Base-by-base conservation (phyloP, 2,888 invertebrate genomes). In the Drosophila buzzatii region DNA sequence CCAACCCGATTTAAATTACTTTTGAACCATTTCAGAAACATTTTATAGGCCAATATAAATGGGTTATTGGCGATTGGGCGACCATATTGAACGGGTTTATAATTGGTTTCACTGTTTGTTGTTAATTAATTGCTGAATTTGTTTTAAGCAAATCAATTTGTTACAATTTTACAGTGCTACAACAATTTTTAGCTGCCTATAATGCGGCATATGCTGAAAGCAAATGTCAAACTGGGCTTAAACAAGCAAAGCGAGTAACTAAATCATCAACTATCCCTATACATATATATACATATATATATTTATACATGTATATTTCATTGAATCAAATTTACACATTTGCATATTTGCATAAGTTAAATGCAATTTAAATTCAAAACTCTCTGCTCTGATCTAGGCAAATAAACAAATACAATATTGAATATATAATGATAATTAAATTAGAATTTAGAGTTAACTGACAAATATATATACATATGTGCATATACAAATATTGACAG, bases 41-140 rank as follows among this genome's bases (percentile, higher is more conserved):
- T 47, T 67, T 67, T 67, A 67, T 67, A 2, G 55, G 5, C 47
- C 20, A 31, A 12, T n/a, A 20, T 35, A 56, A 42, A 42, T 41
- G 18, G 41, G 47, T 8, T 49, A 20, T 31, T 35, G 16, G 49
- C 35, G 23, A 59, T 45, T 39, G 58, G 58, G 47, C 58, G 37
- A 39, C n/a, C 58, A 58, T 37, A 37, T 49, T 14, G 27, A 27
- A 59, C 39, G 18, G n/a, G 49, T 12, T 49, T 47, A 49, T 2
- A 63, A 63, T 63, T 59, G 31, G 31, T n/a, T 14, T 60, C 12
- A 20, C 4, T 37, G 45, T 49, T 49, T 18, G 47, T 18, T 49
- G 47, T 47, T 49, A 59, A 59, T 59, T 39, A 59, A 59, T 49
- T 49, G 27, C 39, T 39, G 16, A 31, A 49, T 49, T 49, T 49